These are phyloP conservation scores for Philopedon plagiatum DNA, from an alignment of 2,888 invertebrate species.

Conservation along the genomic window DNA sequence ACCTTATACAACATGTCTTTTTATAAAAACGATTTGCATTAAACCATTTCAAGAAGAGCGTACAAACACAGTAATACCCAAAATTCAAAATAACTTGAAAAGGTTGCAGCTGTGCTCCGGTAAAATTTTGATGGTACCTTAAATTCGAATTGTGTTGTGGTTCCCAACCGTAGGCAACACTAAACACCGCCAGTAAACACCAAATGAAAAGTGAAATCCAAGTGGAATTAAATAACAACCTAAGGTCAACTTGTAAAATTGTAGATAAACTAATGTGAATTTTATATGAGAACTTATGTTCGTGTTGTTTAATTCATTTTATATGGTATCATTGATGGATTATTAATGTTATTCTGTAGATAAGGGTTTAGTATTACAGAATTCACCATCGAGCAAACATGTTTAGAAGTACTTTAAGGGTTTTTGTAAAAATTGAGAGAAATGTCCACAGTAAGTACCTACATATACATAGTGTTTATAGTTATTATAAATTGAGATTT, in stretches of 20 bases:
- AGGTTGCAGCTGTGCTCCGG: no score
- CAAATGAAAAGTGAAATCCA: not conserved
- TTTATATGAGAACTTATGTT: constrained; percentile 20
- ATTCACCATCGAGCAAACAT: constrained; percentile 40
- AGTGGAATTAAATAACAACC: constrained; percentile 20
- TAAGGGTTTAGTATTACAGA: constrained; percentile 16
- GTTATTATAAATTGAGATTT: not conserved
- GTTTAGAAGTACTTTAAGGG: constrained; percentile 47
- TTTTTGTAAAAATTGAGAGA: constrained; percentile 44
- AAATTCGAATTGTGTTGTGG: not conserved
- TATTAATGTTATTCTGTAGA: constrained; percentile 16
- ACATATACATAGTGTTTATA: not conserved
- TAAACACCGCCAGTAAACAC: not conserved
- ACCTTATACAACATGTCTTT: no score
- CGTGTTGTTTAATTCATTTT: constrained; percentile 16
- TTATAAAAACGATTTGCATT: no score
- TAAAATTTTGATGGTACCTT: no score
- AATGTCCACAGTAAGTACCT: constrained; percentile 52
- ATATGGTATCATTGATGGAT: constrained; percentile 24
- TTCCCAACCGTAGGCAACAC: not conserved
- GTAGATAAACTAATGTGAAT: constrained; percentile 30
- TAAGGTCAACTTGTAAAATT: constrained; percentile 34
- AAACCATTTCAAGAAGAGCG: no score
- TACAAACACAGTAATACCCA: no score
- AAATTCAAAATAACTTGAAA: no score